These are phyloP conservation scores for Paracyclopina nana DNA, from an alignment of 1,140 invertebrate species.

Conservation along the genomic window DNA sequence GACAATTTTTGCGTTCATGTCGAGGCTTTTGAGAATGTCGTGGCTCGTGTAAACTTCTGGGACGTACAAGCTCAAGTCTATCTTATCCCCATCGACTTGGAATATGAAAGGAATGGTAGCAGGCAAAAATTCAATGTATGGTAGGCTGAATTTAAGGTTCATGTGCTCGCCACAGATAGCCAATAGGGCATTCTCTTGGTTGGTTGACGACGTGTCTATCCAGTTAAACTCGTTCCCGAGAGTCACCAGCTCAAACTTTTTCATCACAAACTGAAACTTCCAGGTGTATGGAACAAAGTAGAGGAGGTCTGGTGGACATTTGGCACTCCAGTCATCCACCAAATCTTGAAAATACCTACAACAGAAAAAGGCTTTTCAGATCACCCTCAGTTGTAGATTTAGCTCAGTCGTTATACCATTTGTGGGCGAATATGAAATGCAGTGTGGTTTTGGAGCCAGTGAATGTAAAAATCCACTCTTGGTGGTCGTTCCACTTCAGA, in stretches of 20 bases:
- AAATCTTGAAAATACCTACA: constrained; percentile 38
- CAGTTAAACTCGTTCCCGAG: constrained; percentile 93
- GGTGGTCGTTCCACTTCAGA: constrained; percentile 78
- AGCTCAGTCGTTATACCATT: constrained; percentile 71
- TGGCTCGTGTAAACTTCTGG: constrained; percentile 75
- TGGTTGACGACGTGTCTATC: constrained; percentile 89
- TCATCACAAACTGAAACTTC: constrained; percentile 69
- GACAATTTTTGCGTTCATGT: constrained; percentile 67
- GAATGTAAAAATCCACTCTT: constrained; percentile 37
- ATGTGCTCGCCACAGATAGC: constrained; percentile 81
- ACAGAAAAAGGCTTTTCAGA: neutral
- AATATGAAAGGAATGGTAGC: constrained; percentile 37
- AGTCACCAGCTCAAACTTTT: constrained; percentile 81
- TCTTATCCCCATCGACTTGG: constrained; percentile 49
- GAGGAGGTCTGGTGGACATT: constrained; percentile 67
- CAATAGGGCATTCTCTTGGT: constrained; percentile 81
- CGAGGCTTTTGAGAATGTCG: constrained; percentile 56
- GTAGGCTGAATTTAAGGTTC: constrained; percentile 75
- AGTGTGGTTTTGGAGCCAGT: constrained; percentile 83
- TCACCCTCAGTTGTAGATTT: constrained; percentile 9
- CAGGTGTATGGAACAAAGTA: constrained; percentile 94
- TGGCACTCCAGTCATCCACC: constrained; percentile 86
- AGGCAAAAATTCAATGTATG: constrained; percentile 47
- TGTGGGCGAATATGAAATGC: constrained; percentile 77
- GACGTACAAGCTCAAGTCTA: constrained; percentile 67